Evolutionary conservation across 2,888 invertebrate genomes (phyloP), one percentile per base, ranked within the genome.

Genomic region (Megastigmus dorsalis): DNA sequence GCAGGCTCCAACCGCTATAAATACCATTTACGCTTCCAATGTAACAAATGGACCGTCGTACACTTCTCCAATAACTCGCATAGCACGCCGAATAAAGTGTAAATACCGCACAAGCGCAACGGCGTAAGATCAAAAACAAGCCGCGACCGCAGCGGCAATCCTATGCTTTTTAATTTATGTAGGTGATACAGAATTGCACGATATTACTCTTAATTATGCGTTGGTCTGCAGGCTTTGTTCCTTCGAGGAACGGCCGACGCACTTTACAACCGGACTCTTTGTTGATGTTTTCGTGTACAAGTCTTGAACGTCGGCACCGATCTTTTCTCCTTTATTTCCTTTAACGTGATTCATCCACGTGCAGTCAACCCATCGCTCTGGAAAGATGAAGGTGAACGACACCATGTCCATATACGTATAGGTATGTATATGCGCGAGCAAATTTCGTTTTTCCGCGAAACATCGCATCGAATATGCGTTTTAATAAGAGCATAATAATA

Each of bases 171-270:
- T 43, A 71, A 70, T 75, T 66, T 70, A 75, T 59, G 28, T 45
- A 9, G 62, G 50, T 38, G 28, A 38, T 55, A 15, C 7, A 55
- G 13, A n/a, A n/a, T 9, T 23, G 9, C n/a, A 9, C 33, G 59
- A 76, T 76, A 76, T 68, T 59, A 60, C 68, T 62, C 75, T 69
- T 71, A 76, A 76, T 72, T 72, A 63, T 30, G 63, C 71, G 45
- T 57, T 30, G 15, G 45, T n/a, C 3, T 33, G 15, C 20, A 18
- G 30, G 45, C 59, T 76, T 76, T 72, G 68, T 72, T 72, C n/a
- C n/a, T n/a, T n/a, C n/a, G n/a, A n/a, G n/a, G n/a, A n/a, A n/a
- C n/a, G n/a, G 52, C 18, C 55, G 41, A 26, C 62, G 62, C 67
- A 2, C 26, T 55, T 59, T 54, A 10, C 38, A 4, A n/a, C n/a